Evolutionary conservation across 1,140 invertebrate species (phyloP).

Genomic region (Chelonus insularis): DNA sequence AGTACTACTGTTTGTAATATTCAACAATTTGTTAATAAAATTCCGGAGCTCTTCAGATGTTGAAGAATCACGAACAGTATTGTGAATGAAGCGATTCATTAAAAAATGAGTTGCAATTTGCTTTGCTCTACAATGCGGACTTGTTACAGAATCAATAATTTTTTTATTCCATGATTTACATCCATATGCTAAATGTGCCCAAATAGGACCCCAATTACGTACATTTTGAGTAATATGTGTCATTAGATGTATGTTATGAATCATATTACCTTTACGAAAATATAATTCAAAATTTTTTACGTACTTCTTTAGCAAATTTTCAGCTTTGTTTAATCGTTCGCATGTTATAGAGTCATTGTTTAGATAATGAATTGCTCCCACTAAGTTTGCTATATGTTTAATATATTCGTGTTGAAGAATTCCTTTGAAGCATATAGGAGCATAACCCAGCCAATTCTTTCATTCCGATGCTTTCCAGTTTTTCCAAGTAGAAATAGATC

Average conservation of each 20-base stretch:
- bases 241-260: slow-evolving; percentile 29
- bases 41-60: too few relatives aligned
- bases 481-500: background rate
- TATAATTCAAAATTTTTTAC: background rate
- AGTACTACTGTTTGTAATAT: too few relatives aligned
- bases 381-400: background rate
- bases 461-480: slow-evolving; percentile 17
- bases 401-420: background rate
- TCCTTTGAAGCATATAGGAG: background rate
- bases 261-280: slow-evolving; percentile 23
- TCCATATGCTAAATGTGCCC: slow-evolving; percentile 14
- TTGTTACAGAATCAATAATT: slow-evolving; percentile 23
- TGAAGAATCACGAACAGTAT: too few relatives aligned
- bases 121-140: slow-evolving; percentile 13
- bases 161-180: slow-evolving; percentile 27
- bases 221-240: slow-evolving; percentile 21
- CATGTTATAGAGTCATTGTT: slow-evolving; percentile 5
- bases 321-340: background rate
- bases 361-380: slow-evolving; percentile 1
- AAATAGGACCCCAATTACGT: slow-evolving; percentile 28
- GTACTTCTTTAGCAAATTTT: background rate
- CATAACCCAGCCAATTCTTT: slow-evolving; percentile 19
- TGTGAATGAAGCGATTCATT: too few relatives aligned
- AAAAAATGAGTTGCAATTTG: background rate
- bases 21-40: too few relatives aligned